phyloP scores from a whole-genome alignment of 2,888 invertebrate species.

The Polydrusus cervinus region DNA sequence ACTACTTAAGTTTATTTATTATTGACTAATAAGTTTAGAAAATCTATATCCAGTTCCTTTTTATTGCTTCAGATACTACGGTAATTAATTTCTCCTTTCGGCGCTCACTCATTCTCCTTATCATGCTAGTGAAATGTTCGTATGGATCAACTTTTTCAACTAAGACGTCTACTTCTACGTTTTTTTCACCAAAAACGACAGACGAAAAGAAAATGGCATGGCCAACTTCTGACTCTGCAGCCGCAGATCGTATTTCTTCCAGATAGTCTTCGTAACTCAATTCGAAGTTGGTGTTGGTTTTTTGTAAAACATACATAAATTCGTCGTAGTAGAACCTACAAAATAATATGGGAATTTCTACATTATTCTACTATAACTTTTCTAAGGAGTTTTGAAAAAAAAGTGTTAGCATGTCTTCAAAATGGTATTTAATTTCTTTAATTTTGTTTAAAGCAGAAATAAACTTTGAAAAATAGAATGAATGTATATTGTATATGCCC shows the following conservation, averaged over 20 bases:
- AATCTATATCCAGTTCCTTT: conserved; percentile 22
- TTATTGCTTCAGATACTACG: background rate
- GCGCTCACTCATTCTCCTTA: conserved; percentile 16
- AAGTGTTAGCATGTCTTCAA: too few species aligned
- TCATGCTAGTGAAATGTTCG: background rate
- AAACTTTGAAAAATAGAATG: too few species aligned
- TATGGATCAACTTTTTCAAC: conserved; percentile 8
- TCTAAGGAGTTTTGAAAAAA: too few species aligned
- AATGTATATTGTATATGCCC: too few species aligned
- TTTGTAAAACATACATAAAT: background rate
- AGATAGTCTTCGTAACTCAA: conserved; percentile 21
- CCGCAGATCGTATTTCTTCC: conserved; percentile 6
- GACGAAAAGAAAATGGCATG: conserved; percentile 13
- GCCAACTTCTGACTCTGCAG: conserved; percentile 1
- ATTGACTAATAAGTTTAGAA: background rate
- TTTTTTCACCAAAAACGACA: conserved; percentile 21
- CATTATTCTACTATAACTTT: too few species aligned
- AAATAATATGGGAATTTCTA: too few species aligned
- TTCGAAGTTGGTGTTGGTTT: conserved; percentile 1
- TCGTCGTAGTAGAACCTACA: conserved; percentile 32
- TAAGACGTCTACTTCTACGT: background rate
- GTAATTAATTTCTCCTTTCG: conserved; percentile 12
- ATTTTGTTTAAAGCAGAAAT: too few species aligned
- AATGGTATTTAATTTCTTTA: too few species aligned
- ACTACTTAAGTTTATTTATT: too few species aligned